These are phyloP conservation scores for Pogonocichla stellata DNA, from an alignment of 2,113 vertebrate genomes.

Conservation along the genomic window DNA sequence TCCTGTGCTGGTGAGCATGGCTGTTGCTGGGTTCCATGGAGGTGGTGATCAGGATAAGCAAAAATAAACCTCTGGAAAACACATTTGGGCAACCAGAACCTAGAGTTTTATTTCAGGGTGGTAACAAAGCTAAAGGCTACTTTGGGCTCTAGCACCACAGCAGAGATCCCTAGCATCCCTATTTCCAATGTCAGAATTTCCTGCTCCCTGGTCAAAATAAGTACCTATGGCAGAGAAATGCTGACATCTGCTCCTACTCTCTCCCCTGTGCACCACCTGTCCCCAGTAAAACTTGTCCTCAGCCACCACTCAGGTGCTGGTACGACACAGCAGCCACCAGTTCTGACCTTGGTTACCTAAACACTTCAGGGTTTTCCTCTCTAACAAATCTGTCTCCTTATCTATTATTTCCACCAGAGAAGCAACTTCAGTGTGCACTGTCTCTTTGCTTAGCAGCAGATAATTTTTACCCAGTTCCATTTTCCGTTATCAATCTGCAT, in stretches of 20 bases:
- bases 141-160: background rate
- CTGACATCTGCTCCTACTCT: accelerated
- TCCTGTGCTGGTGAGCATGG: background rate
- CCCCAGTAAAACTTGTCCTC: accelerated
- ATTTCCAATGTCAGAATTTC: background rate
- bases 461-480: background rate
- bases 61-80: background rate
- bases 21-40: background rate
- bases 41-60: background rate
- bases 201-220: background rate
- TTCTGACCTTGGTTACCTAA: background rate
- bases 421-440: background rate
- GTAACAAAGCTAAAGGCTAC: background rate
- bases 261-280: background rate
- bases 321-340: background rate
- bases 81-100: background rate
- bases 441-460: accelerated
- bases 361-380: background rate
- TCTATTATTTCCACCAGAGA: background rate
- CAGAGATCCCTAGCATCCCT: background rate
- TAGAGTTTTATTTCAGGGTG: background rate
- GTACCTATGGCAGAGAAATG: background rate
- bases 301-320: no score
- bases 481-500: background rate
- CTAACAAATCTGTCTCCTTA: background rate